Conservation (phyloP, 2,888 invertebrate genomes). For the Theristus sp. region DNA sequence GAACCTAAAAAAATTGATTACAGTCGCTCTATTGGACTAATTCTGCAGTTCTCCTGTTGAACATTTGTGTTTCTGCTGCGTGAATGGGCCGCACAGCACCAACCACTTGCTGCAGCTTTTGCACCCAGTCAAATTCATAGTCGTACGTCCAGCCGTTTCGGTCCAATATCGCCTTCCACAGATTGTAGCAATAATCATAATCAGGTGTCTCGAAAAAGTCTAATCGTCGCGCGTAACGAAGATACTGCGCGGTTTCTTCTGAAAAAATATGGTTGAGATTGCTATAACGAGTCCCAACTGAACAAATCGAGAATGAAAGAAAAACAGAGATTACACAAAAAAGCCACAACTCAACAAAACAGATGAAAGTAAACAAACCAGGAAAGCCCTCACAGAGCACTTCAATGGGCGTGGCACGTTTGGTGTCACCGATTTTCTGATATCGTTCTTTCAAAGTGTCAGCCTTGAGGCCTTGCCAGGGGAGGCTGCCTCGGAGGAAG, state of each 20-base stretch:
- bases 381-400: conserved; percentile 48
- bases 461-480: conserved; percentile 98
- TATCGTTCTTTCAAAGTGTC: conserved; percentile 94
- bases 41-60: no score
- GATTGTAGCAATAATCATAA: conserved; percentile 55
- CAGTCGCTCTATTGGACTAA: no score
- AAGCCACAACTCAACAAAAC: background rate
- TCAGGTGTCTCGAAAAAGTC: conserved; percentile 98
- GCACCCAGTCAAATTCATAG: conserved; percentile 10
- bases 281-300: background rate
- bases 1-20: no score
- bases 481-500: conserved; percentile 90
- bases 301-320: background rate
- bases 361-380: conserved; percentile 27
- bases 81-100: no score
- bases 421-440: conserved; percentile 98
- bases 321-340: no score
- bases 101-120: conserved; percentile 7
- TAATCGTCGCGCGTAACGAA: conserved; percentile 76
- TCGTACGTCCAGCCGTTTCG: conserved; percentile 6
- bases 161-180: conserved; percentile 9
- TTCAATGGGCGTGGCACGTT: conserved; percentile 90
- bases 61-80: no score
- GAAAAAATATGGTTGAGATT: conserved; percentile 33
- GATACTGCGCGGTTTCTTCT: conserved; percentile 89